phyloP scores from a whole-genome alignment of 2,113 vertebrate genomes.

The Scomber japonicus region DNA sequence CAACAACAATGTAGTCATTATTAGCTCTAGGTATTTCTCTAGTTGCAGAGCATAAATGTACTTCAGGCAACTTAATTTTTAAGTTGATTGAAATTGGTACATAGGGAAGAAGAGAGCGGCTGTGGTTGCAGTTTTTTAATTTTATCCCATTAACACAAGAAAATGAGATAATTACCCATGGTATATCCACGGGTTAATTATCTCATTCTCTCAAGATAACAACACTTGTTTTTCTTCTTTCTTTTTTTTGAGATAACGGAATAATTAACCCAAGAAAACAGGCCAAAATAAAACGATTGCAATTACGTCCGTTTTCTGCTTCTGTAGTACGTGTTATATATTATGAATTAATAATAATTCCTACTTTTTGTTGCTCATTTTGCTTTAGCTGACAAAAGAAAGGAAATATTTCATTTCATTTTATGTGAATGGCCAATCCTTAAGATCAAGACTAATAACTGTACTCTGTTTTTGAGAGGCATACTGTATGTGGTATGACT shows the following conservation, averaged over 20 bases:
- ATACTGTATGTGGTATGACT: neutral
- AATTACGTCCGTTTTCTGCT: neutral
- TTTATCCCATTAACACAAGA: neutral
- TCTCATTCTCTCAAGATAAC: neutral
- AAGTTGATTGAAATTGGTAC: too few relatives aligned
- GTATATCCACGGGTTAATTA: neutral
- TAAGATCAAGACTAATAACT: neutral
- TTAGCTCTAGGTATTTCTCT: conserved; percentile 14
- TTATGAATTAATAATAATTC: conserved; percentile 28
- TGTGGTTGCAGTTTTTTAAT: conserved; percentile 1
- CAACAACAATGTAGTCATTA: neutral
- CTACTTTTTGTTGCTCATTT: conserved; percentile 66
- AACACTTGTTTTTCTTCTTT: neutral
- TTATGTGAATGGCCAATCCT: neutral
- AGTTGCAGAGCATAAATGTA: neutral
- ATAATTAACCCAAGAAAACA: neutral
- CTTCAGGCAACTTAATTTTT: conserved; percentile 5
- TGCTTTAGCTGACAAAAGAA: conserved; percentile 66
- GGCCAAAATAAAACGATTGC: neutral
- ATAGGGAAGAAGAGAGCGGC: neutral
- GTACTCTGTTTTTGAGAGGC: neutral
- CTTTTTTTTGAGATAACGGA: neutral
- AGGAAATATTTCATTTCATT: conserved; percentile 48
- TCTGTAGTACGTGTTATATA: neutral
- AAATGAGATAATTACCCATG: too few relatives aligned